Conservation (phyloP, 2,113 vertebrate genomes). For the Nycticorax nycticorax region DNA sequence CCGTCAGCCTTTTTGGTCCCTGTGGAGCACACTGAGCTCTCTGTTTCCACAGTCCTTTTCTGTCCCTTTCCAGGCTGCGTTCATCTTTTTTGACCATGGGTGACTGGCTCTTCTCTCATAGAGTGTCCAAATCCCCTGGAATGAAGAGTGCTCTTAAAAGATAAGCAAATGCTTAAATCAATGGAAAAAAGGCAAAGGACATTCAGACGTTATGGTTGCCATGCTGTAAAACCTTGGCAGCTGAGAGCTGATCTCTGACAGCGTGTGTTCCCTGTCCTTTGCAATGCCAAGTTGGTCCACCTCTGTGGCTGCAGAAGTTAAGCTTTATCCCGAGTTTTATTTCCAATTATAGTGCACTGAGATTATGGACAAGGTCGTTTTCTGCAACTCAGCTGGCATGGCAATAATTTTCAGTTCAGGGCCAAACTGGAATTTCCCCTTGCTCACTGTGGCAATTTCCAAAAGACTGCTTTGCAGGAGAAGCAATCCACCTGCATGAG, state of each 20-base stretch:
- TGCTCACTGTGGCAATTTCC: not conserved
- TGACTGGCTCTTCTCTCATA: not conserved
- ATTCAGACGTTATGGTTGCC: not conserved
- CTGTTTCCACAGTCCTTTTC: not conserved
- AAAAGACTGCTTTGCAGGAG: not conserved
- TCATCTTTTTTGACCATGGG: not conserved
- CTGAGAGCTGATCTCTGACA: not conserved
- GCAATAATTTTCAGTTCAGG: not conserved
- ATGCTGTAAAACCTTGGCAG: not conserved
- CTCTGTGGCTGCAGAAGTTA: not conserved
- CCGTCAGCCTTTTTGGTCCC: not conserved
- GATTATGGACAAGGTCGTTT: not conserved
- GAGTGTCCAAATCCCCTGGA: not conserved
- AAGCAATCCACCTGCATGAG: not conserved
- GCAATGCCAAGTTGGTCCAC: not conserved
- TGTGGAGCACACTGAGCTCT: not conserved
- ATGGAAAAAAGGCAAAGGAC: not conserved
- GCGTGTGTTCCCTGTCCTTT: accelerated
- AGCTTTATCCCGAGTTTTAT: not conserved
- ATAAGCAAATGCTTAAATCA: not conserved
- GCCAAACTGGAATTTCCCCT: not conserved
- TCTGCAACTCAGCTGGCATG: not conserved
- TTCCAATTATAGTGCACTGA: not conserved
- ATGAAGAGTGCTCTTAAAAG: not conserved
- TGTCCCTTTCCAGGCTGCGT: not conserved